A percentile compares a stretch with the other conserved stretches of the same genome.
These are phyloP conservation scores for Hetaerina americana DNA, from an alignment of 1,140 invertebrate genomes.

Conservation along the genomic window DNA sequence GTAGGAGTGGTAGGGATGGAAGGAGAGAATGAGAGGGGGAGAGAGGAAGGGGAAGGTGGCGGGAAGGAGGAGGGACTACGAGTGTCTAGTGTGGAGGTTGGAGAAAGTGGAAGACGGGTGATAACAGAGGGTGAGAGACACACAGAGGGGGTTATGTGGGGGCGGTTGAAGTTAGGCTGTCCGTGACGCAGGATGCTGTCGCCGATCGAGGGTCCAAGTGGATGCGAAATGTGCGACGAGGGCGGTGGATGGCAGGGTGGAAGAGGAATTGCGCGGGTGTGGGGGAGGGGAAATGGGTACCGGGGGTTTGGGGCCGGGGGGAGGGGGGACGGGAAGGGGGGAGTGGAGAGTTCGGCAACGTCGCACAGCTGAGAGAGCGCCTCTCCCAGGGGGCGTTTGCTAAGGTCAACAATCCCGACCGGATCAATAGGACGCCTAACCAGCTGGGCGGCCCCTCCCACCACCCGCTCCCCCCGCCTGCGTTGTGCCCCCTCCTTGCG, in stretches of 20 bases:
- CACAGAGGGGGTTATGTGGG: too few relatives aligned
- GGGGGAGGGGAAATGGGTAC: neutral
- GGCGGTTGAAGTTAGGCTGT: too few relatives aligned
- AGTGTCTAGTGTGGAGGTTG: too few relatives aligned
- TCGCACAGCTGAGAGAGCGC: neutral
- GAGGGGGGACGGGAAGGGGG: neutral
- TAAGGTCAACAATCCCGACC: neutral
- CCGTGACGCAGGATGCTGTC: too few relatives aligned
- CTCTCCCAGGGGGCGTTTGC: neutral
- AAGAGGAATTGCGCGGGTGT: too few relatives aligned
- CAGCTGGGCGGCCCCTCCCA: neutral
- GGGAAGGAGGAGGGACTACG: too few relatives aligned
- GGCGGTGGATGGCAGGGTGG: too few relatives aligned
- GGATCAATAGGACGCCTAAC: neutral
- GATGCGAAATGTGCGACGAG: too few relatives aligned
- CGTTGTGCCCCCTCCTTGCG: conserved; percentile 11
- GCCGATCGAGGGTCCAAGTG: too few relatives aligned
- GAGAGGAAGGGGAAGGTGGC: neutral
- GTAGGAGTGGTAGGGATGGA: neutral
- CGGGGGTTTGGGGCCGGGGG: neutral
- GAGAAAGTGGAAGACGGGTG: too few relatives aligned
- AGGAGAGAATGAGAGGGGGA: neutral
- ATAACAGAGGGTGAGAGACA: too few relatives aligned
- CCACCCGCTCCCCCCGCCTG: neutral
- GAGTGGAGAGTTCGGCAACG: neutral